Percentiles rank a stretch among this genome's conserved stretches.
Conservation (phyloP, 1,140 invertebrate species). For the Ruditapes philippinarum region DNA sequence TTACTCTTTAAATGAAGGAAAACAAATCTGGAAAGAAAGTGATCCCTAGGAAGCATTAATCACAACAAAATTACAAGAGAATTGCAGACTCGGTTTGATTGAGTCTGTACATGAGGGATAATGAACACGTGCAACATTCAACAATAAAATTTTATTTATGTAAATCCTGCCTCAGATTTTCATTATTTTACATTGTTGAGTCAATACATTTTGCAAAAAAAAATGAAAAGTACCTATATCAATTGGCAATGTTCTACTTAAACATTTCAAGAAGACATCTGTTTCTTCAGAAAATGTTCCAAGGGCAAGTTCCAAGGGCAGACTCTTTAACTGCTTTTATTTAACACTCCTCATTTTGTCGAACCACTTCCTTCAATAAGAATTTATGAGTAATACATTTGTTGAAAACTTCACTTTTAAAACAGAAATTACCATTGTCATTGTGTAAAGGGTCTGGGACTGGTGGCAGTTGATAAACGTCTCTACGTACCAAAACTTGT, state of each 20-base stretch:
- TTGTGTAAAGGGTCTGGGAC: conserved; percentile 15
- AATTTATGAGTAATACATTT: background rate
- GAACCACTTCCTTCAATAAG: conserved; percentile 7
- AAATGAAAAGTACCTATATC: background rate
- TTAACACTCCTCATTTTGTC: background rate
- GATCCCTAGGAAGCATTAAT: too few relatives aligned
- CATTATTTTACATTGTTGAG: background rate
- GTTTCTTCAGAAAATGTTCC: conserved; percentile 19
- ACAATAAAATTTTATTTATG: too few relatives aligned
- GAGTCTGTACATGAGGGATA: too few relatives aligned
- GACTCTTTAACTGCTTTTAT: conserved; percentile 5
- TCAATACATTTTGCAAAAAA: conserved; percentile 11
- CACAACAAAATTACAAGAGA: too few relatives aligned
- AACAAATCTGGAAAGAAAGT: too few relatives aligned
- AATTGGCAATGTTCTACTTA: background rate
- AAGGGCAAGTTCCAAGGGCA: conserved; percentile 16
- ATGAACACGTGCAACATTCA: too few relatives aligned
- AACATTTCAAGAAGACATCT: conserved; percentile 15
- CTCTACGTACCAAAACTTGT: conserved; percentile 31
- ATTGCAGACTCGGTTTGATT: too few relatives aligned
- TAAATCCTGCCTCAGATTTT: background rate
- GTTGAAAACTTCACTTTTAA: conserved; percentile 55
- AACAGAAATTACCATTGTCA: conserved; percentile 41
- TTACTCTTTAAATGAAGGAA: conserved; percentile 24
- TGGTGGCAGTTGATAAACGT: conserved; percentile 44